Base-by-base conservation (phyloP, 2,113 vertebrate species). In the Chionis minor region DNA sequence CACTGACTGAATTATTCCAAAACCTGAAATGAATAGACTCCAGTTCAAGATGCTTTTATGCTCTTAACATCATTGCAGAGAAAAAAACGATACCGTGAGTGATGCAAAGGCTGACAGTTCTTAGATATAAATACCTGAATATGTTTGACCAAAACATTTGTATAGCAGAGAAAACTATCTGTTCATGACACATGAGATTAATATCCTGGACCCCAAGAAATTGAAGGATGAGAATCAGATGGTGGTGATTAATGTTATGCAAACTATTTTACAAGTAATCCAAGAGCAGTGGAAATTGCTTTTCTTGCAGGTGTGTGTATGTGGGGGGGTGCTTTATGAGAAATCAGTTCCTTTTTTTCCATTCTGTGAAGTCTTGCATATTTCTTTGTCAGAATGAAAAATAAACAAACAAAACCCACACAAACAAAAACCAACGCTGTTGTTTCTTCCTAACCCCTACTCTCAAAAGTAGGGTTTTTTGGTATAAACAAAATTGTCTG, bases 151-250 rank as follows among this genome's bases (percentile, higher is more conserved):
- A 49, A 81, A 94, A 87, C 10, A 42, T 2, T 5, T 30, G 21
- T 30, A 35, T 55, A 38, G 54, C 22, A 83, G 21, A 81, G 54
- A 66, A 71, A 80, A 38, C 3, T 47, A 47, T 91, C 94, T 92
- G 23, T 71, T 88, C 1, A 1, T 79, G 35, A 56, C 61, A n/a
- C 23, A 65, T 28, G 61, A 85, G 49, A 63, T 75, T 2, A 89
- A 75, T 85, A 52, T 81, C 56, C 35, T 65, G 85, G 47, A 95
- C 49, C 84, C 13, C 27, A 81, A 49, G 49, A 82, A 93, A 87
- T 0, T 49, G 74, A 85, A 21, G 24, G 27, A 72, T 75, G 62
- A 79, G 35, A 87, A 87, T 89, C 73, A 69, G 44, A 44, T 85
- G 30, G 30, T 87, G 49, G 51, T 79, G 55, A 85, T 89, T 92